Evolutionary conservation across 2,888 invertebrate species (phyloP).

Genomic region (Spilarctia lutea): DNA sequence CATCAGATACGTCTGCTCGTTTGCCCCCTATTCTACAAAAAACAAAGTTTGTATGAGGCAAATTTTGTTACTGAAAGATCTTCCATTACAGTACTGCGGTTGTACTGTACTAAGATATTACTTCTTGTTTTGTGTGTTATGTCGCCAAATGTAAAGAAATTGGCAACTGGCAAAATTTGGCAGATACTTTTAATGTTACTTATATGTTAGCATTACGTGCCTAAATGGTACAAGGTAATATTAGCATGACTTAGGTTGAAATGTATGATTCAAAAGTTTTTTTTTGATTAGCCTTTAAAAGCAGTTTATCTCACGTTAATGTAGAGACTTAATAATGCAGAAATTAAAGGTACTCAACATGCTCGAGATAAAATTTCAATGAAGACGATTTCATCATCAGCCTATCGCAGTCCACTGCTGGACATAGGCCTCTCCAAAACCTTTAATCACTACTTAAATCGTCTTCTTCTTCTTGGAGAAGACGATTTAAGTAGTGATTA

Average conservation of each 20-base stretch:
- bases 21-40: too few relatives aligned
- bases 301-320: not conserved
- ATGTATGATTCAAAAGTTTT: not conserved
- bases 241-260: not conserved
- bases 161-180: not conserved
- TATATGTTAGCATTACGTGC: not conserved
- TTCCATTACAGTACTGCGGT: not conserved
- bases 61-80: not conserved
- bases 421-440: too few relatives aligned
- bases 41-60: not conserved
- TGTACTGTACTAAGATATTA: not conserved
- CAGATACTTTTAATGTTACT: not conserved
- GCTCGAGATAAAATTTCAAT: not conserved
- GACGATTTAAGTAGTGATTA: not conserved
- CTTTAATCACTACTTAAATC: too few relatives aligned
- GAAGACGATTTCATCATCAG: too few relatives aligned
- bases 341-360: not conserved
- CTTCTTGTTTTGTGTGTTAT: not conserved
- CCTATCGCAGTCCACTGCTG: too few relatives aligned
- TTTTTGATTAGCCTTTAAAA: not conserved
- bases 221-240: not conserved
- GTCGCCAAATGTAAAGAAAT: not conserved
- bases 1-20: too few relatives aligned
- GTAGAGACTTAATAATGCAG: not conserved
- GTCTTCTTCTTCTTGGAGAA: too few relatives aligned